Base-by-base conservation (phyloP, 2,888 invertebrate genomes). In the Drosophila barbarae region DNA sequence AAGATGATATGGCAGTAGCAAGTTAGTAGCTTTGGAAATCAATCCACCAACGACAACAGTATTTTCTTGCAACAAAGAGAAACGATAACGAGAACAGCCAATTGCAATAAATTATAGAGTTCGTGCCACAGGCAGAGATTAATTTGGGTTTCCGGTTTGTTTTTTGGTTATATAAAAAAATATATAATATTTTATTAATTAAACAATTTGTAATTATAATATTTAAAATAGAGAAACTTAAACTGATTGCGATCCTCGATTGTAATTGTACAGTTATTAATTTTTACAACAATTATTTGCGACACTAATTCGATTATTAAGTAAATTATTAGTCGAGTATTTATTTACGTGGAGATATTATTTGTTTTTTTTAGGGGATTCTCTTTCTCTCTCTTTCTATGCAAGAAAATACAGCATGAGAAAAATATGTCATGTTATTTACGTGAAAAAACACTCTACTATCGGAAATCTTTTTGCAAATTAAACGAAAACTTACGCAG, bases 341-440 rank as follows among this genome's bases (percentile, higher is more conserved):
- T 67, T 35, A 38, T 67, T 50, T 44, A 49, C 34, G 38, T 30
- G 39, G 61, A 60, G 44, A 63, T 30, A 46, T 46, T 28, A 3
- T 44, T 12, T 44, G 0, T 12, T 10, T 28, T 30, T 15, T 15
- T n/a, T 18, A 23, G 23, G 15, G 13, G 52, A 34, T 38, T 53
- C 35, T 49, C 23, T 30, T 10, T 42, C 28, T 42, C 18, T 35
- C 65, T 59, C 69, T 66, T 46, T 77, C 55, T 74, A 81, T 81
- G 82, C 84, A 81, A 81, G 81, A 81, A 84, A 84, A 84, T 84
- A 84, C 82, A 76, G 81, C 84, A 84, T 81, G 70, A 54, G 53
- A 56, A 56, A 61, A 52, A 53, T 13, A 61, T 70, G 47, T 50
- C 52, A 44, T 28, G 44, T 18, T 46, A 15, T 46, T 46, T 18